A percentile compares a stretch with the other conserved stretches of the same genome.
These are phyloP conservation scores for Trididemnum miniatum DNA, from an alignment of 23 tunicate genomes.

Conservation along the genomic window DNA sequence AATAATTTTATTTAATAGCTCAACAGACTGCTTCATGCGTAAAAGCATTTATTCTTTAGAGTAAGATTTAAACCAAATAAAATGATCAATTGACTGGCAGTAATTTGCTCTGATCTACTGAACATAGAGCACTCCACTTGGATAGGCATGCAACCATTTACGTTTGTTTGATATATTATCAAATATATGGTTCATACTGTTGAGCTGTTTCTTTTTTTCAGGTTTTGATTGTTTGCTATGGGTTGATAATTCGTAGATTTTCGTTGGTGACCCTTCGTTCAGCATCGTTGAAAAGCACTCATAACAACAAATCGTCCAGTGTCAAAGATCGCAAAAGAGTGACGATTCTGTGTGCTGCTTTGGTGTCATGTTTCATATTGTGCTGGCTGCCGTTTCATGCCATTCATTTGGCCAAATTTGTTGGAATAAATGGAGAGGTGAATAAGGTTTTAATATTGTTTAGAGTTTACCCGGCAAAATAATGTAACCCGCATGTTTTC, in stretches of 20 bases:
- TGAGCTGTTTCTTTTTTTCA: slow-evolving; percentile 3
- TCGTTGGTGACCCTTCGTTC: background rate
- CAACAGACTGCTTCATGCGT: too few species aligned
- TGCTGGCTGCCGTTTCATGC: slow-evolving; percentile 83
- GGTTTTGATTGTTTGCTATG: slow-evolving; percentile 42
- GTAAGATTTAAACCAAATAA: too few species aligned
- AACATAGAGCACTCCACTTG: too few species aligned
- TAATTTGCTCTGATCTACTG: too few species aligned
- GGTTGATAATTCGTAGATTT: slow-evolving; percentile 25
- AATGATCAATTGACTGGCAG: too few species aligned
- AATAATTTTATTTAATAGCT: too few species aligned
- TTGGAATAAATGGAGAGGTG: slow-evolving; percentile 43
- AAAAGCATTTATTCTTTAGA: too few species aligned
- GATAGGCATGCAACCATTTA: too few species aligned
- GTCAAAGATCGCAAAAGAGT: slow-evolving; percentile 48
- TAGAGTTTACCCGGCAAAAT: too few species aligned
- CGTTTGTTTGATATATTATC: too few species aligned
- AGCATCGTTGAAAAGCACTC: background rate
- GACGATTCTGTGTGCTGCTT: slow-evolving; percentile 78
- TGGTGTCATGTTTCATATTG: slow-evolving; percentile 51
- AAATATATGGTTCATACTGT: too few species aligned
- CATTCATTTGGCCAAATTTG: slow-evolving; percentile 68
- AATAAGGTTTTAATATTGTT: background rate
- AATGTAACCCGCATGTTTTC: too few species aligned
- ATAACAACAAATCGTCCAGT: background rate